Evolutionary conservation across 2,888 invertebrate species (phyloP).

Genomic region (Drosophila heteroneura): DNA sequence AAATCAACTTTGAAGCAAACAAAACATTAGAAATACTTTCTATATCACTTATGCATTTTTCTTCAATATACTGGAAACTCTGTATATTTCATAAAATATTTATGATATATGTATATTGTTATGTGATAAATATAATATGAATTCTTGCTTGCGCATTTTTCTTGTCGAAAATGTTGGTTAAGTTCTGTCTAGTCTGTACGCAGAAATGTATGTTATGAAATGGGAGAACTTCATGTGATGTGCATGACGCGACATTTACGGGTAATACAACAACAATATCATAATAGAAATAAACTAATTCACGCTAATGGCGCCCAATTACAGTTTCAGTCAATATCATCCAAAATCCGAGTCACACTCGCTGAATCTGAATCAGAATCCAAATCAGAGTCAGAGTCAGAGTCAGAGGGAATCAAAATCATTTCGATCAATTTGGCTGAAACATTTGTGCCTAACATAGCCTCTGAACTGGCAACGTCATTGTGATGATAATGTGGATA

Average conservation of each 20-base stretch:
- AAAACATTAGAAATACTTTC: neutral
- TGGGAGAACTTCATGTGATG: neutral
- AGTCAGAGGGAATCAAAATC: slow-evolving; percentile 28
- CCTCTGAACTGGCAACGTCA: slow-evolving; percentile 46
- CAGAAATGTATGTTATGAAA: neutral
- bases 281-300: slow-evolving; percentile 39
- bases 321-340: slow-evolving; percentile 8
- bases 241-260: slow-evolving; percentile 8
- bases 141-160: neutral
- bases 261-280: slow-evolving; percentile 9
- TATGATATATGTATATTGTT: neutral
- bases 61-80: neutral
- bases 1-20: neutral
- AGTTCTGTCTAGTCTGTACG: neutral
- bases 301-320: slow-evolving; percentile 43
- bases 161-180: neutral
- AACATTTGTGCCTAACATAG: slow-evolving; percentile 20
- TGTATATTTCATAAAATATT: neutral
- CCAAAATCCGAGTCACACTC: slow-evolving; percentile 21
- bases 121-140: neutral
- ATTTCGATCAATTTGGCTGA: slow-evolving; percentile 51
- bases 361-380: slow-evolving; percentile 5
- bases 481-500: slow-evolving; percentile 38
- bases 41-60: neutral
- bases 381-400: slow-evolving; percentile 9